A percentile compares a stretch with the other conserved stretches of the same genome.
These are phyloP conservation scores for Phasianus colchicus DNA, from an alignment of 2,113 vertebrate genomes.

Conservation along the genomic window DNA sequence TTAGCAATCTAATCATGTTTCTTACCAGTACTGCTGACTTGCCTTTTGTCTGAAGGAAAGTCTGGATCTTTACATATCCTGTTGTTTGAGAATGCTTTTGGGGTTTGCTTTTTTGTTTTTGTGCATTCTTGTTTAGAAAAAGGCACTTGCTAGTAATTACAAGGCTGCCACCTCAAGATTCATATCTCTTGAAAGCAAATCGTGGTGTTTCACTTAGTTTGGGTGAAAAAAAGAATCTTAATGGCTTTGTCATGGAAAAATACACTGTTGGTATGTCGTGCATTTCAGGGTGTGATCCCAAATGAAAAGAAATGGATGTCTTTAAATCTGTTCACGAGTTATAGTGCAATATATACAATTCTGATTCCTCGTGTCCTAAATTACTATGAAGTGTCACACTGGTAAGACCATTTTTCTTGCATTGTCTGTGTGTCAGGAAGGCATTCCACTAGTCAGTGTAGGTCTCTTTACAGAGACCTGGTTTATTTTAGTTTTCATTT, in stretches of 20 bases:
- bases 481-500: neutral
- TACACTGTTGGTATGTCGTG: neutral
- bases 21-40: conserved; percentile 30
- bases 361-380: neutral
- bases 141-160: neutral
- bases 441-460: neutral
- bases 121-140: conserved; percentile 28
- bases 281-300: neutral
- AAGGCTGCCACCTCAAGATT: conserved; percentile 40
- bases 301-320: neutral
- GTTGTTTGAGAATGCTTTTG: neutral
- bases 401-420: neutral
- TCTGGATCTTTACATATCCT: neutral
- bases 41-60: neutral
- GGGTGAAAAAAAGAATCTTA: neutral
- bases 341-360: neutral
- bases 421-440: neutral
- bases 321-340: neutral
- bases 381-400: neutral
- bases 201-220: neutral
- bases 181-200: neutral
- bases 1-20: neutral
- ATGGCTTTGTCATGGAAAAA: neutral
- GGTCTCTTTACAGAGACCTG: neutral
- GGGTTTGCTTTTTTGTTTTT: neutral